Percentiles rank a stretch among this genome's conserved stretches.
These are phyloP conservation scores for Drosophila neotestacea DNA, from an alignment of 2,888 invertebrate species.

Conservation along the genomic window DNA sequence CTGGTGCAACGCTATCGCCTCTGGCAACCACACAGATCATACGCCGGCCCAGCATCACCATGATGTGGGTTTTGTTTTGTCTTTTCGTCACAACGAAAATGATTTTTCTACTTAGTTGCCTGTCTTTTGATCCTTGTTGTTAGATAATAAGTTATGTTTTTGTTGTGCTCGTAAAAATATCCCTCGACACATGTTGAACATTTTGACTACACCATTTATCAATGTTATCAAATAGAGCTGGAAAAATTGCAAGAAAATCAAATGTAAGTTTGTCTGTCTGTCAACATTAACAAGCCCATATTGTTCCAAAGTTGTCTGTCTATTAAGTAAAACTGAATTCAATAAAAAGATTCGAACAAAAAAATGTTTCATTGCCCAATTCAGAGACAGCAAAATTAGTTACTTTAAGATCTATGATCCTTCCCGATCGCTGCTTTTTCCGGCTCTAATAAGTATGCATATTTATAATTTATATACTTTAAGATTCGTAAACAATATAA, in stretches of 20 bases:
- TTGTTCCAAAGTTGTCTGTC: too few species aligned
- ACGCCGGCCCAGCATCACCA: constrained; percentile 85
- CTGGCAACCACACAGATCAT: constrained; percentile 84
- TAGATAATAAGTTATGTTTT: constrained; percentile 20
- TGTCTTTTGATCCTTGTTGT: constrained; percentile 25
- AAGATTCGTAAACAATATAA: constrained; percentile 1
- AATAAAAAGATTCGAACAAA: too few species aligned
- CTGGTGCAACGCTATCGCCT: constrained; percentile 83
- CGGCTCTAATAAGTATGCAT: constrained; percentile 18
- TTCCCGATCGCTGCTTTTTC: not conserved
- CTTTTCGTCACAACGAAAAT: constrained; percentile 24
- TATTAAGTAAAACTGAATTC: too few species aligned
- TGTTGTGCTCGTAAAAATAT: constrained; percentile 28
- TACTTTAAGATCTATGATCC: too few species aligned
- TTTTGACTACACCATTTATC: not conserved
- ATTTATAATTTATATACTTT: not conserved
- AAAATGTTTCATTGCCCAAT: too few species aligned
- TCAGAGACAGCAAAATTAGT: not conserved
- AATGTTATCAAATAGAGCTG: constrained; percentile 30
- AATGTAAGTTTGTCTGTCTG: not conserved
- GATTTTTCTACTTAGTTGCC: constrained; percentile 41
- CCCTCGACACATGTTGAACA: not conserved
- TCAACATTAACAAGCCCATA: too few species aligned
- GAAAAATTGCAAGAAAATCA: constrained; percentile 1
- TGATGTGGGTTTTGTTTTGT: constrained; percentile 84